phyloP scores from a whole-genome alignment of 1,140 invertebrate genomes.

The Centruroides vittatus region DNA sequence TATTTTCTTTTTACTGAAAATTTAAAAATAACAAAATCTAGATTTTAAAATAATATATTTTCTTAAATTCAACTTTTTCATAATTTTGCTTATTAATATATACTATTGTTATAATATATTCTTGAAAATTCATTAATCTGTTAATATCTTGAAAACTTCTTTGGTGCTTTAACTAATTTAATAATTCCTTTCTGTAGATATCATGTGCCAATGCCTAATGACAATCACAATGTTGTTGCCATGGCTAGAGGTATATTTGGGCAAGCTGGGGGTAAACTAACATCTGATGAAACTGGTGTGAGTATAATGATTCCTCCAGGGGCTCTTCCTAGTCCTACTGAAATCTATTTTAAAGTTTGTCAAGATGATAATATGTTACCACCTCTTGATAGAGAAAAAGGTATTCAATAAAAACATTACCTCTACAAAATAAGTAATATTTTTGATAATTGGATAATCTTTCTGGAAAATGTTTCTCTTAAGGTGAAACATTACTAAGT shows the following conservation, averaged over 20 bases:
- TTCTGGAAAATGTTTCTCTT: background rate
- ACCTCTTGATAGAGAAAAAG: conserved; percentile 71
- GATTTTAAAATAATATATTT: too few relatives aligned
- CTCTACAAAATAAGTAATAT: too few relatives aligned
- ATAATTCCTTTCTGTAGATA: too few relatives aligned
- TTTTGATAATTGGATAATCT: background rate
- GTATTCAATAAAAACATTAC: conserved; percentile 31
- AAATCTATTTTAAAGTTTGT: conserved; percentile 87
- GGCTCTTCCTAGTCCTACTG: conserved; percentile 69
- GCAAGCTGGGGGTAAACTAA: conserved; percentile 60
- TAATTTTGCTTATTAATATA: too few relatives aligned
- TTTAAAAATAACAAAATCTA: too few relatives aligned
- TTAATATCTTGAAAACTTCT: too few relatives aligned
- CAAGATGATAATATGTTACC: conserved; percentile 48
- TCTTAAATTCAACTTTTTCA: too few relatives aligned
- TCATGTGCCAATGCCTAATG: background rate
- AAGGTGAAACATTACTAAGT: conserved; percentile 81
- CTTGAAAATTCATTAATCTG: too few relatives aligned
- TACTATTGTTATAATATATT: too few relatives aligned
- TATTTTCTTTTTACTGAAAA: too few relatives aligned
- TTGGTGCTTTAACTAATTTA: too few relatives aligned
- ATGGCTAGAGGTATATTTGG: conserved; percentile 53
- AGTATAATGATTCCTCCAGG: conserved; percentile 72
- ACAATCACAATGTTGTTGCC: conserved; percentile 29
- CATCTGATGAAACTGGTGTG: conserved; percentile 76